phyloP scores from a whole-genome alignment of 2,888 invertebrate genomes.

The Cyrtodaria siliqua region DNA sequence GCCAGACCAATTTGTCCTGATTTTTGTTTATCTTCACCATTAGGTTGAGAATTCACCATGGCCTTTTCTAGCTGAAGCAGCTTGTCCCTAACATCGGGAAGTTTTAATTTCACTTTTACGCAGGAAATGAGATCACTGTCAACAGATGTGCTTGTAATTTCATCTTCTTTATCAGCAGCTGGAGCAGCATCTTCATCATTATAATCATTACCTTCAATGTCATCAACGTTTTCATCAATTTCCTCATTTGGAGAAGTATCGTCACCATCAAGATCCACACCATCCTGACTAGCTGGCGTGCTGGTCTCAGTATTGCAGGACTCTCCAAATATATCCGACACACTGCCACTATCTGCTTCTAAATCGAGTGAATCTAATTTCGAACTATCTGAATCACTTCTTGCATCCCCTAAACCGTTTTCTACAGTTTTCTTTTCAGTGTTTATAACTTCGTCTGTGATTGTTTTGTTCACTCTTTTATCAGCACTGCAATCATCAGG shows the following conservation, averaged over 20 bases:
- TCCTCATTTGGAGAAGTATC: not conserved
- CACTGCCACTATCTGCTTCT: not conserved
- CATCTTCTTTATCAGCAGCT: conserved; percentile 9
- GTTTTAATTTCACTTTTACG: conserved; percentile 13
- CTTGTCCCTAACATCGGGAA: conserved; percentile 34
- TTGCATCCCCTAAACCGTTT: too few species aligned
- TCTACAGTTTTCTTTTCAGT: not conserved
- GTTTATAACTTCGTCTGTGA: not conserved
- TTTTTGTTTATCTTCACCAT: not conserved
- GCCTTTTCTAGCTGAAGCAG: conserved; percentile 28
- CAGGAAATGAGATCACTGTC: conserved; percentile 15
- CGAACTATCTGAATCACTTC: not conserved
- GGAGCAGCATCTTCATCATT: not conserved
- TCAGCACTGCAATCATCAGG: too few species aligned
- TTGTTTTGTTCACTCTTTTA: too few species aligned
- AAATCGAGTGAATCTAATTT: conserved; percentile 1
- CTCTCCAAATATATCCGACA: conserved; percentile 4
- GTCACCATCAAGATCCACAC: not conserved
- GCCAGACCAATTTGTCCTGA: too few species aligned
- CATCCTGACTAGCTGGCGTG: not conserved
- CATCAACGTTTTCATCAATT: conserved; percentile 7
- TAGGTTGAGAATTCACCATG: not conserved
- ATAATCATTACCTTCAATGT: not conserved
- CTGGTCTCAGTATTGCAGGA: not conserved
- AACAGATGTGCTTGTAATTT: conserved; percentile 31